Evolutionary conservation across 2,888 invertebrate genomes (phyloP).

Genomic region (Nemapogon koenigi): DNA sequence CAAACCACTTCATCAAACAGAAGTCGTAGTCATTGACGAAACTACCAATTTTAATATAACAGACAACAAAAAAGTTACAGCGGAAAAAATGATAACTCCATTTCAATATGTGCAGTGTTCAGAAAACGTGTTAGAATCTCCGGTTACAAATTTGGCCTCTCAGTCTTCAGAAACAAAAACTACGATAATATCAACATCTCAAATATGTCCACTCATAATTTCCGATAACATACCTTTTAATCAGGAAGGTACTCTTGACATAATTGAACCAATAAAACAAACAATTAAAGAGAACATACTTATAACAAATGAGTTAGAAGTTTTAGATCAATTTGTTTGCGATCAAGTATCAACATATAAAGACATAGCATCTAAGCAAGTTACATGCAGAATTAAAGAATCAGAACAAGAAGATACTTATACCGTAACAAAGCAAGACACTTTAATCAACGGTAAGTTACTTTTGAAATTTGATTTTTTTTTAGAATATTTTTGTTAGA

Average conservation of each 20-base stretch:
- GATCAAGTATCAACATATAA: conserved; percentile 34
- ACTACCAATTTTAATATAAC: conserved; percentile 15
- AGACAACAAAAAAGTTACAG: conserved; percentile 26
- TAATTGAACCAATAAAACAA: conserved; percentile 31
- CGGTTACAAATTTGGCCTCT: conserved; percentile 29
- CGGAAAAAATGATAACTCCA: conserved; percentile 33
- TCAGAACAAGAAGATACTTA: conserved; percentile 16
- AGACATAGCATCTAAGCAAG: conserved; percentile 21
- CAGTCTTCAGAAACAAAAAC: conserved; percentile 26
- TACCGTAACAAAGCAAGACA: conserved; percentile 41
- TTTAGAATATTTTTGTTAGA: too few species aligned
- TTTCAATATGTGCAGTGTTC: conserved; percentile 42
- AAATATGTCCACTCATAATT: conserved; percentile 36
- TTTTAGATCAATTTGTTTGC: conserved; percentile 34
- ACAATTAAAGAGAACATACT: conserved; percentile 31
- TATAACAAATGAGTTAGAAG: conserved; percentile 33
- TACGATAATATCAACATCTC: conserved; percentile 32
- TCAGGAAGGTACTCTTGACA: conserved; percentile 38
- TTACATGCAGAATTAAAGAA: conserved; percentile 30
- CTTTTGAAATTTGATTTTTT: too few species aligned
- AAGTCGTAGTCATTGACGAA: conserved; percentile 33
- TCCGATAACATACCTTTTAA: conserved; percentile 40
- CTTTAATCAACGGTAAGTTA: conserved; percentile 33
- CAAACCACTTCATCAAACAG: conserved; percentile 34
- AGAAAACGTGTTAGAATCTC: conserved; percentile 36